Evolutionary conservation across 64 coral and sea anemone species (phyloP), one percentile per base, ranked within the genome.

Genomic region (Pocillopora verrucosa): DNA sequence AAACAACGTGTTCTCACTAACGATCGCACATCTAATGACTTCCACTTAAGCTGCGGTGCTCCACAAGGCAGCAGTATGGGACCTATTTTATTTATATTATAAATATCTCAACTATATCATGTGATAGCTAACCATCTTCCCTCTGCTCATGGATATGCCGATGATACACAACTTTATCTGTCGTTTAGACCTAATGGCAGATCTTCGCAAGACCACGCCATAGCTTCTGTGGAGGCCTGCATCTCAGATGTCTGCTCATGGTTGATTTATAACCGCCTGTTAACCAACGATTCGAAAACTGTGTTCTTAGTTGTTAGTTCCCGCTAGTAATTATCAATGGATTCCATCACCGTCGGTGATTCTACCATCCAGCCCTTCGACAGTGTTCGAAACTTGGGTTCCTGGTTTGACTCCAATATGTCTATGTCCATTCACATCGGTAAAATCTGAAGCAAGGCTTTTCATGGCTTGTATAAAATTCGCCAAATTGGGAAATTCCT

Each of bases 381-480:
- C 15, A 59, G 62, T 9, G 76, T 80, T 22, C 45, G 87, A 64
- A 89, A 89, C 76, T 51, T 89, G 34, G 75, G 87, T 5, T 73
- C 59, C 14, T 79, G 75, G 73, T 89, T 78, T 58, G 87, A 89
- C 60, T 17, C 75, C 15, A 56, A 89, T 30, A 89, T 89, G 87
- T 51, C 41, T 12, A 89, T 89, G 87, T 36, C 60, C 60, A 75
- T 45, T 59, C 87, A 89, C 22, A 77, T 90, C 56, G 88, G 78
- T 13, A 82, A 90, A 12, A 78, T 76, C 20, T 89, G 87, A 65
- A 89, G 88, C 34, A 80, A 89, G 16, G 87, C 87, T 26, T 78
- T 88, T 36, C 16, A n/a, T 6, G 70, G 36, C 9, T 34, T 88
- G 19, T 78, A 88, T 34, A 76, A 59, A 30, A 30, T 0, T 30